Base-by-base conservation (phyloP, 2,888 invertebrate genomes). In the Apamea crenata region DNA sequence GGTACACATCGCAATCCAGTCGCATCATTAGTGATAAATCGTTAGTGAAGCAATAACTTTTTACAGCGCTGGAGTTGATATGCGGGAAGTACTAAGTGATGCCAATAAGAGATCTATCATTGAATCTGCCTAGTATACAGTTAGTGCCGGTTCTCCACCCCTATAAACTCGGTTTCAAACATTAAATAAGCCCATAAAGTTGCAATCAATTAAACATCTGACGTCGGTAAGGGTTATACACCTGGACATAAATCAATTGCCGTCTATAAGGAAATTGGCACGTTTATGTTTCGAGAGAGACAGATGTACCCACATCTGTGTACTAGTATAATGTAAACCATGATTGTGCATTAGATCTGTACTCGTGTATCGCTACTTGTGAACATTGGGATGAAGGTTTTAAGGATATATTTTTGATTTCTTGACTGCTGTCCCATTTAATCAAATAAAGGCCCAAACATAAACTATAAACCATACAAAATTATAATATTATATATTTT, bases 111-210 rank as follows among this genome's bases (percentile, higher is more conserved):
- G 82, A 89, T 89, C 87, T 83, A 88, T 87, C 88, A 88, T 87
- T 87, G 87, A 88, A 88, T 88, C 85, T 89, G 80, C 84, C 81
- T 77, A 69, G 83, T 80, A 69, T 85, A 88, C 89, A 84, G 90
- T 87, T 89, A 87, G 79, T 73, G 78, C 82, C 82, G 85, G 87
- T 77, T 86, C 86, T 84, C 83, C 82, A 88, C 88, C 81, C 87
- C 83, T 81, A 88, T 91, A 90, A 90, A 91, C 84, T 85, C 68
- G 78, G 85, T 83, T 83, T 85, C 83, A 84, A 88, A 88, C 89
- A 89, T 92, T 87, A 91, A 90, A 91, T 90, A 88, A 88, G 78
- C 83, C 85, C 87, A 88, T 93, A 93, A 93, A 92, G 87, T 88
- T 84, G 87, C 84, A 88, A 90, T 91, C 90, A 91, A 91, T 93